Conservation (phyloP, 1,140 invertebrate species). For the Anastatus disparis region DNA sequence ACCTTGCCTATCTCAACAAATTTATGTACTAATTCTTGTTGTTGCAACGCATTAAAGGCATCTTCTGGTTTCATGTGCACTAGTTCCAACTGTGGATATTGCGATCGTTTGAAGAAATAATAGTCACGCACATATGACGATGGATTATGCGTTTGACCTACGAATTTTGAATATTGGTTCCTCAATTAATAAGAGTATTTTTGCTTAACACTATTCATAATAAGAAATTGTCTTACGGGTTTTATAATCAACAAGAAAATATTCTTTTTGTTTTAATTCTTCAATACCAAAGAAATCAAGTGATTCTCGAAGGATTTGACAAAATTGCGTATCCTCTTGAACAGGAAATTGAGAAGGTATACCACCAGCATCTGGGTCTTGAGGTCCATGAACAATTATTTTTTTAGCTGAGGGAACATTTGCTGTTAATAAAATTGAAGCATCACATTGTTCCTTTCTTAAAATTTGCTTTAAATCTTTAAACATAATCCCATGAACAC, state of each 20-base stretch:
- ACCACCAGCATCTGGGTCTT: constrained; percentile 87
- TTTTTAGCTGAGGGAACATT: constrained; percentile 99
- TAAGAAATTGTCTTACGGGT: too few species aligned
- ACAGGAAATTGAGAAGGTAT: constrained; percentile 99
- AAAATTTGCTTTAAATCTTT: constrained; percentile 99
- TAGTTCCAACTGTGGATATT: constrained; percentile 96
- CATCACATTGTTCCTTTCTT: constrained; percentile 98
- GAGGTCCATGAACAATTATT: constrained; percentile 96
- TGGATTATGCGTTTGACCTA: constrained; percentile 94
- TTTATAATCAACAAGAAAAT: constrained; percentile 97
- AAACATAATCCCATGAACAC: constrained; percentile 98
- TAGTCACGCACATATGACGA: constrained; percentile 95
- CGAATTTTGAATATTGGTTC: not conserved
- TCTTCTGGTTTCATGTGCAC: constrained; percentile 92
- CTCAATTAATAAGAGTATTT: too few species aligned
- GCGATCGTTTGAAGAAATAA: constrained; percentile 98
- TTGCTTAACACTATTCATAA: too few species aligned
- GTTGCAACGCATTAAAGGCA: constrained; percentile 91
- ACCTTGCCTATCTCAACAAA: constrained; percentile 98
- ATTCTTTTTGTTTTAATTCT: constrained; percentile 87
- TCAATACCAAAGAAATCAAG: constrained; percentile 98
- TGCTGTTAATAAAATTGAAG: constrained; percentile 95
- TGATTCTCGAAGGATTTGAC: constrained; percentile 93
- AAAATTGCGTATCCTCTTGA: constrained; percentile 98
- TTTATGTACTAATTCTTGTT: constrained; percentile 92